Percentiles rank a stretch among this genome's conserved stretches.
Evolutionary conservation across 1,140 invertebrate genomes (phyloP).

Genomic region (Drosophila arawakana): DNA sequence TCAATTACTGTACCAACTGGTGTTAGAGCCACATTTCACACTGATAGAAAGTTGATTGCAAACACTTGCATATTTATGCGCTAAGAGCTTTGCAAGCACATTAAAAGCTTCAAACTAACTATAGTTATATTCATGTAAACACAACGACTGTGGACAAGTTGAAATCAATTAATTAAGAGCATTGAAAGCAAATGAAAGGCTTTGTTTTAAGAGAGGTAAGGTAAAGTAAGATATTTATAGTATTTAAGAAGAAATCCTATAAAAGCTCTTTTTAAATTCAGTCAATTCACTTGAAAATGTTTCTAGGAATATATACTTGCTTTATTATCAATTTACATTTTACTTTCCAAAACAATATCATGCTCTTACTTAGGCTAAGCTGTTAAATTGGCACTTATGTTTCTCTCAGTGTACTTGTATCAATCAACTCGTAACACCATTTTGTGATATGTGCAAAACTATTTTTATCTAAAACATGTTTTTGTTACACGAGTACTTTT

Average conservation of each 20-base stretch:
- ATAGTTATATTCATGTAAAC: background rate
- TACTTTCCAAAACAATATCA: background rate
- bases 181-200: too few relatives aligned
- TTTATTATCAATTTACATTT: background rate
- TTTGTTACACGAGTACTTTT: slow-evolving; percentile 29
- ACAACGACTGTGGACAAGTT: background rate
- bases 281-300: too few relatives aligned
- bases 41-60: slow-evolving; percentile 1
- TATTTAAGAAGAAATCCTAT: too few relatives aligned
- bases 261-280: too few relatives aligned
- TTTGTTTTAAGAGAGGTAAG: too few relatives aligned
- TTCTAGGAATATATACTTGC: too few relatives aligned
- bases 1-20: slow-evolving; percentile 59
- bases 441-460: slow-evolving; percentile 71
- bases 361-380: background rate
- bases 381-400: background rate
- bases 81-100: background rate
- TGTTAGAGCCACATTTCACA: slow-evolving; percentile 18
- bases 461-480: slow-evolving; percentile 79
- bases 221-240: too few relatives aligned
- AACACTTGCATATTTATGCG: slow-evolving; percentile 6
- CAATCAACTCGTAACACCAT: slow-evolving; percentile 7
- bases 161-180: background rate
- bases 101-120: background rate
- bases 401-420: slow-evolving; percentile 34